Conservation (phyloP, 2,113 vertebrate species). For the Spea bombifrons region DNA sequence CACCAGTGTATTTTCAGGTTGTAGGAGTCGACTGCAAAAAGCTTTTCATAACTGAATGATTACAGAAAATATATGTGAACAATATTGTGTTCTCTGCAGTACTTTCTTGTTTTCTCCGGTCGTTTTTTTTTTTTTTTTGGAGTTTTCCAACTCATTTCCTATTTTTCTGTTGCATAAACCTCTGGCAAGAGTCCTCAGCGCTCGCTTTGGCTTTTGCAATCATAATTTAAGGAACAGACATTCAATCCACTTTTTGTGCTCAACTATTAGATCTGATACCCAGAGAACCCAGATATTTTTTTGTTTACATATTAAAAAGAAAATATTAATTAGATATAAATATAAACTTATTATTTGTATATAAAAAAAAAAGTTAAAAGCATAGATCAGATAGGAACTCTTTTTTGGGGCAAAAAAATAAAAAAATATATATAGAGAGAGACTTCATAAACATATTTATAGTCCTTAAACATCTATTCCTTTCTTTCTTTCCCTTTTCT, state of each 20-base stretch:
- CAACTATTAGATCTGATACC: not conserved
- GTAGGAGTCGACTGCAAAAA: not conserved
- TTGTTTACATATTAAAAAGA: not conserved
- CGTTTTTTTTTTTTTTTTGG: not conserved
- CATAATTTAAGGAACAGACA: not conserved
- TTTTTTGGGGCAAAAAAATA: no score
- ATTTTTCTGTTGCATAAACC: conserved; percentile 46
- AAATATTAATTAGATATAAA: no score
- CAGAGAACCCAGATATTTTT: not conserved
- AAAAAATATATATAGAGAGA: no score
- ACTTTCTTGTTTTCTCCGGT: conserved; percentile 1
- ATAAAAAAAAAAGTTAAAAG: no score
- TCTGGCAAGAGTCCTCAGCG: conserved; percentile 36
- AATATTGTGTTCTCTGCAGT: conserved; percentile 5
- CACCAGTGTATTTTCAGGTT: not conserved
- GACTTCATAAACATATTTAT: no score
- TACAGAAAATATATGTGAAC: conserved; percentile 4
- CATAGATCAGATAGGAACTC: no score
- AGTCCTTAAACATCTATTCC: no score
- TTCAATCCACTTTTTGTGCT: conserved; percentile 11
- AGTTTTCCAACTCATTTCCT: conserved; percentile 49
- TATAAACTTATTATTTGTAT: no score
- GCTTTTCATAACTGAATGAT: conserved; percentile 2
- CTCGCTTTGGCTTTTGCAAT: conserved; percentile 29
- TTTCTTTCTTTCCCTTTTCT: no score